A percentile compares a stretch with the other conserved stretches of the same genome.
phyloP scores from a whole-genome alignment of 1,140 invertebrate genomes.

The Camponotus pennsylvanicus region DNA sequence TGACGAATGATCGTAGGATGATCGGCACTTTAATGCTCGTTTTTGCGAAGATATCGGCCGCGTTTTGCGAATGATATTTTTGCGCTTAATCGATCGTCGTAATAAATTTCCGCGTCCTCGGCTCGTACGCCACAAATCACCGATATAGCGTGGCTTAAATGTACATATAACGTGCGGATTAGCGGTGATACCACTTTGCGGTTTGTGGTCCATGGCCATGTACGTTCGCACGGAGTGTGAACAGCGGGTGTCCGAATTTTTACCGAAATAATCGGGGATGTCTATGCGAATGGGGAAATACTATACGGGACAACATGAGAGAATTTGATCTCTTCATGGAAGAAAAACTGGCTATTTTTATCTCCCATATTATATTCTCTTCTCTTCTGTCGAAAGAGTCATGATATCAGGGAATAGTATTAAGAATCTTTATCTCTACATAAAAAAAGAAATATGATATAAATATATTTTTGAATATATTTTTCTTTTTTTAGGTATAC shows the following conservation, averaged over 20 bases:
- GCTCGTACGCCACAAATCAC: background rate
- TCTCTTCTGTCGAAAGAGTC: background rate
- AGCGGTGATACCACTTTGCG: background rate
- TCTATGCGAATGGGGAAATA: background rate
- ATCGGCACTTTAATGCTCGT: background rate
- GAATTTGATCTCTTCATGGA: background rate
- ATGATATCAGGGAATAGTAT: background rate
- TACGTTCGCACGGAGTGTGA: background rate
- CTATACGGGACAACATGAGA: background rate
- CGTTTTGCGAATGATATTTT: background rate
- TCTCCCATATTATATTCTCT: background rate
- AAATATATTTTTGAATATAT: background rate
- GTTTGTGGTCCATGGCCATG: background rate
- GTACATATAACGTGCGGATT: constrained; percentile 11
- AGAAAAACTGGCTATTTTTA: constrained; percentile 2
- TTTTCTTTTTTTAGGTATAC: too few relatives aligned
- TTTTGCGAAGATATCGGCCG: background rate
- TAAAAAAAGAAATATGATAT: constrained; percentile 1
- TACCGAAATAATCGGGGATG: background rate
- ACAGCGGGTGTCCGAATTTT: background rate
- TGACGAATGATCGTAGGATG: background rate
- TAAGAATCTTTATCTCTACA: background rate
- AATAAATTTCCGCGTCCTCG: constrained; percentile 3
- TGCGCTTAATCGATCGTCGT: background rate
- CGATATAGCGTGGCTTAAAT: background rate